Conservation (phyloP, 2,113 vertebrate species). For the Sebastes fasciatus region DNA sequence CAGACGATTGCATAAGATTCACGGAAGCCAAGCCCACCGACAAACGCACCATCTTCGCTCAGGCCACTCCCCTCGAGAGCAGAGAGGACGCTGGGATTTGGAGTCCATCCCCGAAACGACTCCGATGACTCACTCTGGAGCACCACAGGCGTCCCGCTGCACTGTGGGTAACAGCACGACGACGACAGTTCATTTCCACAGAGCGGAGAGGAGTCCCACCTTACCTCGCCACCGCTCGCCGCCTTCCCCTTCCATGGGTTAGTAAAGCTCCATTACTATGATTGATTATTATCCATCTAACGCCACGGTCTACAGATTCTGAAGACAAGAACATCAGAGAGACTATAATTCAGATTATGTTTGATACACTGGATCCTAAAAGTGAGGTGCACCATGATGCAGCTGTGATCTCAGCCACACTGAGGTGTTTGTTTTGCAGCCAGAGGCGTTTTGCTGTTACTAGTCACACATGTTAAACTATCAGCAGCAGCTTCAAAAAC, state of each 20-base stretch:
- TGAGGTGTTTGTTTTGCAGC: too few species aligned
- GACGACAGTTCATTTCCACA: slow-evolving; percentile 77
- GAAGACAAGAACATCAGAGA: background rate
- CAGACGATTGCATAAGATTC: slow-evolving; percentile 75
- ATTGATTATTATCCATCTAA: background rate
- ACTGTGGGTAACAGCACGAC: slow-evolving; percentile 76
- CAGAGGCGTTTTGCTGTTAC: too few species aligned
- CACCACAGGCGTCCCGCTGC: slow-evolving; percentile 60
- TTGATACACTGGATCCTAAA: too few species aligned
- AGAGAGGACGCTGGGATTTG: slow-evolving; percentile 81
- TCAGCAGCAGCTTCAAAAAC: too few species aligned
- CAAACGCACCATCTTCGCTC: slow-evolving; percentile 57
- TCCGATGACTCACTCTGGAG: slow-evolving; percentile 45
- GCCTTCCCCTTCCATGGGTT: slow-evolving; percentile 52
- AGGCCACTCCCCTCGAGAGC: slow-evolving; percentile 73
- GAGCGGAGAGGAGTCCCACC: slow-evolving; percentile 77
- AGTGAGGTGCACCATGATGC: too few species aligned
- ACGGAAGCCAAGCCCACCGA: slow-evolving; percentile 61
- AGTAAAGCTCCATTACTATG: slow-evolving; percentile 16
- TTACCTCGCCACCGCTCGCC: slow-evolving; percentile 63
- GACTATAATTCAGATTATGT: background rate
- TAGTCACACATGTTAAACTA: background rate
- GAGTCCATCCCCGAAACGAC: slow-evolving; percentile 82
- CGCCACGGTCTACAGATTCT: background rate
- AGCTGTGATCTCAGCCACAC: too few species aligned